Percentiles rank a stretch among this genome's conserved stretches.
These are phyloP conservation scores for Alloplasta piceator DNA, from an alignment of 2,888 invertebrate species.

Conservation along the genomic window DNA sequence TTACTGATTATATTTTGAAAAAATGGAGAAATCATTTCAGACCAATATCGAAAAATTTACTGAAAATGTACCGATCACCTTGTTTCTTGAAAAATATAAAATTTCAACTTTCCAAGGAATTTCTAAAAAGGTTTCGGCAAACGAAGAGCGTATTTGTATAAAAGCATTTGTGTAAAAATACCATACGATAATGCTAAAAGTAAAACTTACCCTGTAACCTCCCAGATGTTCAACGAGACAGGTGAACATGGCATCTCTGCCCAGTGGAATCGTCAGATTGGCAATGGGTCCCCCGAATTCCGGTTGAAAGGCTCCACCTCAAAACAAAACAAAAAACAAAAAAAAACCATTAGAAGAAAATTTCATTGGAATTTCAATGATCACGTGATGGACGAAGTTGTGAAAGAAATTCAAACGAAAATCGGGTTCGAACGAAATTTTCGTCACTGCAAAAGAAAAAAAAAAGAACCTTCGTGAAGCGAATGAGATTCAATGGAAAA, in stretches of 20 bases:
- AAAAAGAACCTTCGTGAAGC: neutral
- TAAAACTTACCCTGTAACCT: conserved; percentile 91
- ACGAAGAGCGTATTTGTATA: neutral
- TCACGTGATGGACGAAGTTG: no score
- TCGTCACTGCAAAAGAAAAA: neutral
- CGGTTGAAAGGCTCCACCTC: conserved; percentile 91
- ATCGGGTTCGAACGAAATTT: neutral
- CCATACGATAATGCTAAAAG: neutral
- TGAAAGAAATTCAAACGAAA: no score
- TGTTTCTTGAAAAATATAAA: no score
- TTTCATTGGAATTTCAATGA: neutral
- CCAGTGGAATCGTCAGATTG: conserved; percentile 93
- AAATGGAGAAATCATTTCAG: no score
- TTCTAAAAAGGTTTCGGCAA: neutral
- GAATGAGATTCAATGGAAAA: conserved; percentile 16
- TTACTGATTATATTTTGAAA: no score
- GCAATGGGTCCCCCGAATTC: conserved; percentile 93
- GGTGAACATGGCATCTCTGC: conserved; percentile 94
- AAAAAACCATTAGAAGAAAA: neutral
- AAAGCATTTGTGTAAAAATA: no score
- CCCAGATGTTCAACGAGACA: conserved; percentile 94
- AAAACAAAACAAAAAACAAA: conserved; percentile 72
- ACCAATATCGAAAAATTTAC: no score
- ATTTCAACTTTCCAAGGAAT: no score
- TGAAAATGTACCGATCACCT: no score